phyloP scores from a whole-genome alignment of 2,113 vertebrate genomes.

The Mormyrus iriodes region DNA sequence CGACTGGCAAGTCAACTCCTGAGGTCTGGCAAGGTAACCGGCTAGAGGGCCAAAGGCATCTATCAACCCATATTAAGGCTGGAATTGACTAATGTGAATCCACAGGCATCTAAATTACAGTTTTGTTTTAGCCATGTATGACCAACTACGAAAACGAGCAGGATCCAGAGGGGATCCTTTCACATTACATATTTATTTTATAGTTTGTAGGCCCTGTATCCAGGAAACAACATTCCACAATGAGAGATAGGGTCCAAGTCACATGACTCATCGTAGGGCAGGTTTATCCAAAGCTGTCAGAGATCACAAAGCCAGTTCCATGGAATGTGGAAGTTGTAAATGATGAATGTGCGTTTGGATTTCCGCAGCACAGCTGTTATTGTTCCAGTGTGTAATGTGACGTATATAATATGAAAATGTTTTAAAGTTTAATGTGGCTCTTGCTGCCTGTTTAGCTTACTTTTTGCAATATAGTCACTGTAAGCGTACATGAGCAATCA shows the following conservation, averaged over 20 bases:
- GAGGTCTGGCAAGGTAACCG: neutral
- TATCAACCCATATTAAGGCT: constrained; percentile 1
- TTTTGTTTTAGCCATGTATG: neutral
- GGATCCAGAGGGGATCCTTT: neutral
- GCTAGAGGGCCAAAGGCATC: neutral
- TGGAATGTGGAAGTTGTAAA: constrained; percentile 20
- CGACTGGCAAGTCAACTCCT: neutral
- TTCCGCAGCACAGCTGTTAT: neutral
- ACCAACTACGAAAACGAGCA: neutral
- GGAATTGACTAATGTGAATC: neutral
- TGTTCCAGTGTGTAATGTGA: neutral
- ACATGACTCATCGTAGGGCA: constrained; percentile 12
- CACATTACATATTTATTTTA: constrained; percentile 13
- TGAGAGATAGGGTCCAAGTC: constrained; percentile 3
- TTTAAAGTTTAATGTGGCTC: neutral
- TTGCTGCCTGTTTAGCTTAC: neutral
- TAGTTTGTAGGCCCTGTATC: constrained; percentile 2
- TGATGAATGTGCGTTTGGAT: constrained; percentile 1
- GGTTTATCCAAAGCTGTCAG: constrained; percentile 6
- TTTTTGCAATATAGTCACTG: neutral
- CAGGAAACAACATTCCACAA: constrained; percentile 12
- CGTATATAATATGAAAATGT: neutral
- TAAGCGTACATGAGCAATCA: neutral
- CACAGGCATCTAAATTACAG: neutral
- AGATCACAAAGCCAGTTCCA: neutral